Base-by-base conservation (phyloP, 2,888 invertebrate species). In the Synanthedon tipuliformis region DNA sequence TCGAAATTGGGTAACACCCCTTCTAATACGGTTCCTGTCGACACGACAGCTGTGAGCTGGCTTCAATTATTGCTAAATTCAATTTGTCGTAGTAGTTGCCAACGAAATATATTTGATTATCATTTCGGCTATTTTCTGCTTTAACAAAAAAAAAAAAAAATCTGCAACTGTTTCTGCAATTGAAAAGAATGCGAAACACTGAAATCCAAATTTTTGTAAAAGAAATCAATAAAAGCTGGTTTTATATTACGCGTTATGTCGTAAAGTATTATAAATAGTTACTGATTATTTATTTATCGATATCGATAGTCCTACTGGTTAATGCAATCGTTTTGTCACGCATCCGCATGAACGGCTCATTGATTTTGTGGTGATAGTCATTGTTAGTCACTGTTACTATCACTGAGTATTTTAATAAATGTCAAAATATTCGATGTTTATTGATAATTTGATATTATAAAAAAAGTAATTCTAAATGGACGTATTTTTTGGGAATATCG, bases 1-100 rank as follows among this genome's bases (percentile, higher is more conserved):
- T 59, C 55, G 54, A 27, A 51, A 56, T 75, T 71, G 61, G 58
- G 69, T 62, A 75, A 75, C 61, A 58, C 64, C 70, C 73, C 70
- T 73, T 75, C 74, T 70, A 71, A 68, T 63, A 61, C 58, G 55
- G 58, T 63, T 68, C 60, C 62, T 62, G 61, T 52, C 58, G 53
- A 54, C 45, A 18, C 58, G 53, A 54, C 45, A 18, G 13, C n/a
- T 16, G n/a, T n/a, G n/a, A 16, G 16, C 18, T 18, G 13, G 50
- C 49, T 49, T 18, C 49, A 34, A 51, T 55, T 53, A 51, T 55
- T 53, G 51, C 52, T 54, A 40, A 56, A 34, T 54, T 50, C 12
- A 48, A 52, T 50, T 51, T 54, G 50, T 49, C 54, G 41, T 48
- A 48, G 49, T 11, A 13, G 15, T 49, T 49, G 49, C 49, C 18